Conservation (phyloP, 2,113 vertebrate species). For the Spheniscus mendiculus region DNA sequence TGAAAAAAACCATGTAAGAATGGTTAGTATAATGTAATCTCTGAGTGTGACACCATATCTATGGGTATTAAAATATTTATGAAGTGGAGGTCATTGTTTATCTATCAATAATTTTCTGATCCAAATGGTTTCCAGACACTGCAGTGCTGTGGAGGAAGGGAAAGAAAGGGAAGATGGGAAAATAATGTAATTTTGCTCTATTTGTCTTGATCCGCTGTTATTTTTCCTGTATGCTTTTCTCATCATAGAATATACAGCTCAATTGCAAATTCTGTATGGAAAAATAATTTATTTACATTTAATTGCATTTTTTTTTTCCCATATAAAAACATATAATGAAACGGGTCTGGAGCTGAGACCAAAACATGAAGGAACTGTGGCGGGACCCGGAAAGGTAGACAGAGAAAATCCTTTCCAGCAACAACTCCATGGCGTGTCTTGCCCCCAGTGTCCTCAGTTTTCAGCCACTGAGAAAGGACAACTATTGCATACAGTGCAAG, state of each 20-base stretch:
- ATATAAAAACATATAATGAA: not conserved
- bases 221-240: not conserved
- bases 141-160: not conserved
- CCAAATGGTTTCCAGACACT: not conserved
- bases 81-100: not conserved
- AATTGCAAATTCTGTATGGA: not conserved
- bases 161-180: not conserved
- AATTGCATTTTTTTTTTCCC: not conserved
- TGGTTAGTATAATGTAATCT: not conserved
- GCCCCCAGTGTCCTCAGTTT: not conserved
- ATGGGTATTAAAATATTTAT: not conserved
- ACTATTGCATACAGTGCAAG: not conserved
- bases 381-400: not conserved
- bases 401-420: not conserved
- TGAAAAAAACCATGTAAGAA: not conserved
- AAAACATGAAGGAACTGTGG: not conserved
- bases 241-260: not conserved
- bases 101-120: not conserved
- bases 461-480: not conserved
- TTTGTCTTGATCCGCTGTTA: not conserved
- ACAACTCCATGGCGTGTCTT: accelerated
- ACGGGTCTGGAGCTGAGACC: not conserved
- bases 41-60: not conserved
- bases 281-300: not conserved
- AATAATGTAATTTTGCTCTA: not conserved